These are phyloP conservation scores for Lepas anatifera DNA, from an alignment of 2,888 invertebrate genomes.

Conservation along the genomic window DNA sequence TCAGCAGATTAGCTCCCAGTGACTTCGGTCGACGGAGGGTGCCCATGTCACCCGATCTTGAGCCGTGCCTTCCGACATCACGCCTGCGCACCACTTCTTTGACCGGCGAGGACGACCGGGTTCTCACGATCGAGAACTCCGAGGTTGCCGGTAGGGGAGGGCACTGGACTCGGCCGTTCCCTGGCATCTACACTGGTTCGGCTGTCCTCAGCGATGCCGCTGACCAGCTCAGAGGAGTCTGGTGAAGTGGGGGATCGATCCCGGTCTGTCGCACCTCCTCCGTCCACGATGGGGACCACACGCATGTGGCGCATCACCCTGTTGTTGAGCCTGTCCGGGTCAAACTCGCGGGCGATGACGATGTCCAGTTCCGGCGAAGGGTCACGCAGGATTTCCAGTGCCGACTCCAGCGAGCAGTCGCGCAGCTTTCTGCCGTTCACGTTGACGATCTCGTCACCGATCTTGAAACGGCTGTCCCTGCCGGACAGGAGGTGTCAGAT, in stretches of 20 bases:
- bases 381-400: slow-evolving; percentile 36
- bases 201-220: too few species aligned
- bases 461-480: slow-evolving; percentile 50
- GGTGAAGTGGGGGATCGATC: too few species aligned
- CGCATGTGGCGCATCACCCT: not conserved
- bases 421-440: slow-evolving; percentile 56
- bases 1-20: slow-evolving; percentile 31
- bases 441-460: slow-evolving; percentile 58
- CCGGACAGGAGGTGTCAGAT: not conserved
- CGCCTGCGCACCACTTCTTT: not conserved
- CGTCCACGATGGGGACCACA: not conserved
- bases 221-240: slow-evolving; percentile 17
- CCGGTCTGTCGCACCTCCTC: too few species aligned
- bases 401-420: slow-evolving; percentile 41
- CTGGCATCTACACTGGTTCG: too few species aligned
- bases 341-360: slow-evolving; percentile 42
- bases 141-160: not conserved
- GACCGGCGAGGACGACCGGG: not conserved
- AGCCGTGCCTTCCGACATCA: slow-evolving; percentile 5
- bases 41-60: not conserved
- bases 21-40: slow-evolving; percentile 30
- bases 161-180: not conserved
- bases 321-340: slow-evolving; percentile 27
- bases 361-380: slow-evolving; percentile 49
- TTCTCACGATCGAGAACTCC: not conserved